Base-by-base conservation (phyloP, 2,797 vertebrate species). In the Coilia nasus region DNA sequence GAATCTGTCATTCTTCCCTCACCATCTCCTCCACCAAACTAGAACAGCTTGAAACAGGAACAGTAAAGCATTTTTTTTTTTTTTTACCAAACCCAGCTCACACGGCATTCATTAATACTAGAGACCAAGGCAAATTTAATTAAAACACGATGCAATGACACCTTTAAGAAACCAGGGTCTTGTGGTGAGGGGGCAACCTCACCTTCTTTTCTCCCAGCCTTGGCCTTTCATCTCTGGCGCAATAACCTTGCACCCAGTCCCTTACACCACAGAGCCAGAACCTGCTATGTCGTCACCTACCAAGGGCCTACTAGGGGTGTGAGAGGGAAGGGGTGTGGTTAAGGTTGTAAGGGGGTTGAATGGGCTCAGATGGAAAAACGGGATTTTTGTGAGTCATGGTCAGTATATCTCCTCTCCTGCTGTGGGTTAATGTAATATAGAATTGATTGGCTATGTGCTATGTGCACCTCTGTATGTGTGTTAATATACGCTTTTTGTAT, bases 371-470 rank as follows among this genome's bases (percentile, higher is more conserved):
- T 31, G 28, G 11, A 31, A 3, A 11, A 71, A 23, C 62, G 23
- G 62, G 62, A 25, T 64, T 64, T 64, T 64, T 25, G 23, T 64
- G 9, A 12, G 62, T 25, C 12, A 64, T 25, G 10, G n/a, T 11
- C 62, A 64, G 3, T 14, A n/a, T 10, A 6, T 11, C 62, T 64
- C n/a, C 12, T n/a, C 64, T 71, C 35, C 28, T 71, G 28, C 25
- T 71, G 25, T 17, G 64, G 64, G 12, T 71, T 71, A 31, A 35
- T 35, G 31, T 71, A 71, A 71, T 71, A 25, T 71, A 6, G 31
- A 28, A 71, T 31, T 71, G 64, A 28, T 71, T 28, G 28, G 28
- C 64, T 71, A 35, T 71, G 64, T 71, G 64, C 28, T 71, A 71
- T 41, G 31, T 71, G 31, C 19, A 31, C 15, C 25, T 25, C n/a